Evolutionary conservation across 1,140 invertebrate genomes (phyloP).

Genomic region (Drosophila simulans): DNA sequence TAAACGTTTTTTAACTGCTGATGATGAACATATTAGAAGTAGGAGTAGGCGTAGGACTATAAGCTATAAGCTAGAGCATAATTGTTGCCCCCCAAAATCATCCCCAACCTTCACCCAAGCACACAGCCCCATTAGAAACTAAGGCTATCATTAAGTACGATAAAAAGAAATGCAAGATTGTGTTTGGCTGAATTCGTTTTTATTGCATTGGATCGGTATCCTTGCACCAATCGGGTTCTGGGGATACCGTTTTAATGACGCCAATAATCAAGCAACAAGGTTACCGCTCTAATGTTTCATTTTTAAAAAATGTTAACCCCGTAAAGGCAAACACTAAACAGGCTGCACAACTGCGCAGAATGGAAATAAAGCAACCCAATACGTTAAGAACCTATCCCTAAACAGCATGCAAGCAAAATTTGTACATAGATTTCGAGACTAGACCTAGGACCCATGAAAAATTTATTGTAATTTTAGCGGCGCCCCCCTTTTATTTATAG

Average conservation of each 20-base stretch:
- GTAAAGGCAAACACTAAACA: constrained; percentile 24
- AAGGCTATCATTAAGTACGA: constrained; percentile 27
- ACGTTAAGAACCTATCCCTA: constrained; percentile 35
- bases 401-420: constrained; percentile 6
- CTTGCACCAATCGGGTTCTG: no score
- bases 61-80: constrained; percentile 78
- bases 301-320: constrained; percentile 60
- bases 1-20: constrained; percentile 72
- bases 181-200: constrained; percentile 23
- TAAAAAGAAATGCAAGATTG: constrained; percentile 11
- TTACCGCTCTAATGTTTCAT: constrained; percentile 40
- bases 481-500: constrained; percentile 33
- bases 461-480: constrained; percentile 35
- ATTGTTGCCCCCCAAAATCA: constrained; percentile 31
- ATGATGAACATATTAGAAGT: constrained; percentile 69
- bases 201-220: not conserved
- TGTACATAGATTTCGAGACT: constrained; percentile 38
- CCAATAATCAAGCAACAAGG: constrained; percentile 8
- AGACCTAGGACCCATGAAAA: constrained; percentile 48
- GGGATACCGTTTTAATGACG: not conserved
- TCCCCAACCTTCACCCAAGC: not conserved
- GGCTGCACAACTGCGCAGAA: constrained; percentile 22
- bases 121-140: constrained; percentile 3
- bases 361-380: constrained; percentile 50
- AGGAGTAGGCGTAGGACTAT: constrained; percentile 40